Base-by-base conservation (phyloP, 1,140 invertebrate genomes). In the Drosophila ercepeae region DNA sequence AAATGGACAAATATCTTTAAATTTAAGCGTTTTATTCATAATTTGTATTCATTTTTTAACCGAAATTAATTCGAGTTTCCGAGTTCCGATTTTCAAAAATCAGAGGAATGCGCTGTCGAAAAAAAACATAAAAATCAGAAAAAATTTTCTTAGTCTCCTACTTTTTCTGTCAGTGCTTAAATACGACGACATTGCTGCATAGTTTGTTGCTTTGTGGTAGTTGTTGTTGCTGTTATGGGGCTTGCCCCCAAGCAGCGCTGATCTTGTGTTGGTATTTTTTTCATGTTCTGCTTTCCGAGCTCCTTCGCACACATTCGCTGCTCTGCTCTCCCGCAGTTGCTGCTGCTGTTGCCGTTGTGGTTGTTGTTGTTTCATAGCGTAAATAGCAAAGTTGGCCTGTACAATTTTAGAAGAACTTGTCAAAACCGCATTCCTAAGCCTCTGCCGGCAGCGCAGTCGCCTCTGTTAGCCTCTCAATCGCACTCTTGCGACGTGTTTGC, bases 341-440 rank as follows among this genome's bases (percentile, higher is more conserved):
- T n/a, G n/a, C n/a, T 13, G 59, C 19, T 45, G 49, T 19, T 39
- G 45, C 32, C 8, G 41, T 34, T 34, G 50, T 34, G 27, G 41
- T 34, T 50, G 71, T 76, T 50, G 77, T 78, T 76, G 84, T 73
- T 79, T 88, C 83, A 88, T 88, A 88, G 83, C 83, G 81, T 88
- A 89, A 89, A 89, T 89, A 89, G 86, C 86, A 89, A 89, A 89
- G 88, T 82, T 89, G 88, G 71, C 83, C 88, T 82, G 88, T 79
- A 89, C 88, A 89, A 88, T 89, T 89, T 89, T 89, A 89, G 88
- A 90, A 89, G 88, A 89, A 89, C 88, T 89, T 89, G 88, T 89
- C 88, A 89, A 89, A 89, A 89, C 88, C 88, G 78, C 88, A 89
- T 89, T 89, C 88, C 77, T 75, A 46, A 75, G 70, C 42, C 77